These are phyloP conservation scores for Phyllopteryx taeniolatus DNA, from an alignment of 2,113 vertebrate species.

Conservation along the genomic window DNA sequence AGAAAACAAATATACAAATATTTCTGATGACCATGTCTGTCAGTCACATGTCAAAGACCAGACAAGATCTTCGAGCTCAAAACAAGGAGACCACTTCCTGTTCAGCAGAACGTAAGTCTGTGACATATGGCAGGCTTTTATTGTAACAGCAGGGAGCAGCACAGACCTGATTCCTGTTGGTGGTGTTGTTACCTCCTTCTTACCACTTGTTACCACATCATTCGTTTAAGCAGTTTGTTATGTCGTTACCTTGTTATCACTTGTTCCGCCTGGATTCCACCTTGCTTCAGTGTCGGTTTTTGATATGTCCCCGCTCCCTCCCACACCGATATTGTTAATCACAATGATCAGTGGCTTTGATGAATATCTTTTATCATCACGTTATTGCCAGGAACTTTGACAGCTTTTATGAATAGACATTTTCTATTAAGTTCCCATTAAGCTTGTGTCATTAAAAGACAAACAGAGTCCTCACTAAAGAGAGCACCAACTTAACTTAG, in stretches of 20 bases:
- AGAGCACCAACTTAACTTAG: too few relatives aligned
- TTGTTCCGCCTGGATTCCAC: too few relatives aligned
- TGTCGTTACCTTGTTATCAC: not conserved
- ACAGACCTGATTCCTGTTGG: not conserved
- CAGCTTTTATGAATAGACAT: too few relatives aligned
- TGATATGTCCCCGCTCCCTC: too few relatives aligned
- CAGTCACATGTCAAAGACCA: conserved; percentile 73
- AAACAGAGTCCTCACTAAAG: too few relatives aligned
- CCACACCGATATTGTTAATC: too few relatives aligned
- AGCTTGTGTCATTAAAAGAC: too few relatives aligned
- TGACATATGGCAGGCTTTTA: not conserved
- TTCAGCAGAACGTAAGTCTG: conserved; percentile 44
- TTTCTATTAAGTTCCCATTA: too few relatives aligned
- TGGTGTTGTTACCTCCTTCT: not conserved
- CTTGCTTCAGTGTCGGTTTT: too few relatives aligned
- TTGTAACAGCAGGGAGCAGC: conserved; percentile 37
- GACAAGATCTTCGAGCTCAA: conserved; percentile 61
- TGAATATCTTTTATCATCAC: too few relatives aligned
- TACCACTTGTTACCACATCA: not conserved
- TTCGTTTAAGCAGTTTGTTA: not conserved
- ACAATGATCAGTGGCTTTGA: too few relatives aligned
- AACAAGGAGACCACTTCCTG: conserved; percentile 53
- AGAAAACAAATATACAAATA: not conserved
- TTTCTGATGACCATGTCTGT: conserved; percentile 23
- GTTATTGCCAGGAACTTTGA: too few relatives aligned